Percentiles rank a stretch among this genome's conserved stretches.
These are phyloP conservation scores for Mycteria americana DNA, from an alignment of 2,797 vertebrate species.

Conservation along the genomic window DNA sequence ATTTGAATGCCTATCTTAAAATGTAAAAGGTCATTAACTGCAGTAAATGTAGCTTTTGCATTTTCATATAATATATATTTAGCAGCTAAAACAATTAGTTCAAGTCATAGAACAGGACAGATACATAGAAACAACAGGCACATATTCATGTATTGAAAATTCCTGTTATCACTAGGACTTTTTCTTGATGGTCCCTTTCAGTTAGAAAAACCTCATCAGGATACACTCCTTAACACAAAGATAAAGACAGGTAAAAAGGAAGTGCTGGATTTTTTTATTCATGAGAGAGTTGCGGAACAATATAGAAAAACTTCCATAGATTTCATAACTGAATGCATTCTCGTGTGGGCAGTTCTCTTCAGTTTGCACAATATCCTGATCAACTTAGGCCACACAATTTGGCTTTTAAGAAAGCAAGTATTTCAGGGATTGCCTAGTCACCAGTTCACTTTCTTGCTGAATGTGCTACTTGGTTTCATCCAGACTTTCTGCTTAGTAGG, in stretches of 20 bases:
- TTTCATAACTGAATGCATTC: background rate
- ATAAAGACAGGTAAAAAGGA: background rate
- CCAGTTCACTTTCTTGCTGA: background rate
- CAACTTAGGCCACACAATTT: background rate
- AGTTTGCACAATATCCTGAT: background rate
- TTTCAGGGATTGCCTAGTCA: background rate
- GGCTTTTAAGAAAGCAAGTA: background rate
- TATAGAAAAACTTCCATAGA: background rate
- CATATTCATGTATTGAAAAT: background rate
- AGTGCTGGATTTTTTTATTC: background rate
- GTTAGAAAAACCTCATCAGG: background rate
- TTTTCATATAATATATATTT: background rate
- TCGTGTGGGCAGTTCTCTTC: background rate
- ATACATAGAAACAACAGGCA: background rate
- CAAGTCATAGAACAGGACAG: background rate
- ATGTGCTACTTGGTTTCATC: background rate
- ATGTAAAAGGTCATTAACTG: background rate
- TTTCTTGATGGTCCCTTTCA: background rate
- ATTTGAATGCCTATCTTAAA: background rate
- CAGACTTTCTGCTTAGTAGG: background rate
- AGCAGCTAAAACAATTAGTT: background rate
- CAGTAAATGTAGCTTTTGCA: background rate
- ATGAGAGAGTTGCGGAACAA: background rate
- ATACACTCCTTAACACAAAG: background rate
- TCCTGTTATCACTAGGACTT: background rate